Evolutionary conservation across 2,888 invertebrate genomes (phyloP), one percentile per base, ranked within the genome.

Genomic region (Agriopis leucophaearia): DNA sequence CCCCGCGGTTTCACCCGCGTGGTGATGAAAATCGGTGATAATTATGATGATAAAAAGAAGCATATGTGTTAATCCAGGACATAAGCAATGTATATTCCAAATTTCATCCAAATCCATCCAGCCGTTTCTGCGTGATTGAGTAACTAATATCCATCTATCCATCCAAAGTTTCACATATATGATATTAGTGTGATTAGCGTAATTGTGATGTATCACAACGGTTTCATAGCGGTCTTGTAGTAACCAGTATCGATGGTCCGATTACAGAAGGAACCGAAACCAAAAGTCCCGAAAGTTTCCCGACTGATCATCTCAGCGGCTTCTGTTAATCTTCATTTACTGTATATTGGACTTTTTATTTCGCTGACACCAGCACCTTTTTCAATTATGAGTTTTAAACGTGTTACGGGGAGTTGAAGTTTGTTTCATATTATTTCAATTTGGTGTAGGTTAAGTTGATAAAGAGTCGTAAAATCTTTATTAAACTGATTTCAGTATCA

Each of bases 161-260:
- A n/a, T n/a, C n/a, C n/a, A n/a, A n/a, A n/a, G n/a, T n/a, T n/a
- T n/a, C n/a, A n/a, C n/a, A n/a, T n/a, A n/a, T n/a, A n/a, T n/a
- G n/a, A n/a, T n/a, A n/a, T n/a, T n/a, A n/a, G n/a, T n/a, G n/a
- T n/a, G n/a, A n/a, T n/a, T n/a, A n/a, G n/a, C n/a, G 5, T 27
- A 27, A 10, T 5, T 27, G 12, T 45, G 73, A 3, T 13, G 42
- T 18, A 59, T 66, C 72, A 38, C 8, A 36, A 52, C 74, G 74
- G 80, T 83, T 72, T 75, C 35, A 80, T n/a, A 57, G 50, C 8
- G 38, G 58, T 50, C 51, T 13, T 68, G 63, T 56, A 81, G 74
- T 77, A 80, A 77, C 78, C 75, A 71, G 75, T 78, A 82, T 78
- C 67, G 78, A 82, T 83, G 76, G 72, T 62, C 79, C 78, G 78